Conservation (phyloP, 30 jellyfish, hydroid and myxozoan species). For the Morbakka virulenta region DNA sequence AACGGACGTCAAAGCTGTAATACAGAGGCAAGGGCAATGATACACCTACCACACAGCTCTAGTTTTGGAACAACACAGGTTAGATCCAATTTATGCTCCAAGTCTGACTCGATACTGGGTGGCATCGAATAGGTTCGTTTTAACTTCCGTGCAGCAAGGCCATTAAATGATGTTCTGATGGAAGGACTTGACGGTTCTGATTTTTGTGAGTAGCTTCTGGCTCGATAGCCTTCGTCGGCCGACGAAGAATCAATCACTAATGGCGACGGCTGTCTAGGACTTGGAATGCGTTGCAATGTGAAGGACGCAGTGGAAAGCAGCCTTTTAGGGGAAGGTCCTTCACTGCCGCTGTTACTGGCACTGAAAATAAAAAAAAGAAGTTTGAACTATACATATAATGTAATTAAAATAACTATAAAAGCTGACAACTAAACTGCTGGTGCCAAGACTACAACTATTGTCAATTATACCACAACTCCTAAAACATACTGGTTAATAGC, state of each 20-base stretch:
- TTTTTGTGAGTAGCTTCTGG: too few relatives aligned
- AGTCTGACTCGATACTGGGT: constrained; percentile 64
- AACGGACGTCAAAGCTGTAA: too few relatives aligned
- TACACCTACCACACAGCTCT: too few relatives aligned
- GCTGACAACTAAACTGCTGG: not conserved
- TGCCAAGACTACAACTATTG: too few relatives aligned
- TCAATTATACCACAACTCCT: too few relatives aligned
- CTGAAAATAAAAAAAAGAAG: not conserved
- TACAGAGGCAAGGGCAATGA: too few relatives aligned
- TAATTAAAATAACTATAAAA: not conserved
- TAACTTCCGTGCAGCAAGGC: constrained; percentile 45
- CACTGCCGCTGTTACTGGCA: constrained; percentile 97
- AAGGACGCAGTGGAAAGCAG: constrained; percentile 74
- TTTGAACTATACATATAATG: not conserved
- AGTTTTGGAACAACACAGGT: too few relatives aligned
- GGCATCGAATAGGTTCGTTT: constrained; percentile 93
- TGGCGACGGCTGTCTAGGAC: constrained; percentile 99
- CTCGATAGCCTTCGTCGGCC: constrained; percentile 6
- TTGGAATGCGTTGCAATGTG: constrained; percentile 89
- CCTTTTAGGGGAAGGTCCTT: constrained; percentile 79
- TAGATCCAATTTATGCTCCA: too few relatives aligned
- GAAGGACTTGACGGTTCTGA: constrained; percentile 89
- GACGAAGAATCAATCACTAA: constrained; percentile 76
- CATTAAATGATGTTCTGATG: constrained; percentile 13
- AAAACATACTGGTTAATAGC: too few relatives aligned